These are phyloP conservation scores for Brachyhypopomus gauderio DNA, from an alignment of 2,113 vertebrate species.

Conservation along the genomic window DNA sequence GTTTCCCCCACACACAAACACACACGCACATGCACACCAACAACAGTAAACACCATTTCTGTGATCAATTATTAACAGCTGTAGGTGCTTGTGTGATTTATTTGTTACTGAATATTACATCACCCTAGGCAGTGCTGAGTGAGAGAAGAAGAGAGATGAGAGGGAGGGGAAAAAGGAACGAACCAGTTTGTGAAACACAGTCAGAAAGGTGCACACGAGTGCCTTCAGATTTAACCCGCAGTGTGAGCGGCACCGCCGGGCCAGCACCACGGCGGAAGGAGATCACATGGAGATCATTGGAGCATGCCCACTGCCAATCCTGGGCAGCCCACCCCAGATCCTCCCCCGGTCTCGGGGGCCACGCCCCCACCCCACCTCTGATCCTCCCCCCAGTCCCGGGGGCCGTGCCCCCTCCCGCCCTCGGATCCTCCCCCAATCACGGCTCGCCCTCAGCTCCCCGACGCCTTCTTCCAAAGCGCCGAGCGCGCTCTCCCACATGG, in stretches of 20 bases:
- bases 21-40: constrained; percentile 23
- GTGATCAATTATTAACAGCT: constrained; percentile 64
- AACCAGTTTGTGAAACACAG: not conserved
- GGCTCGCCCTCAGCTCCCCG: constrained; percentile 59
- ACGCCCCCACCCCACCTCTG: no score
- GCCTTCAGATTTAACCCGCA: constrained; percentile 31
- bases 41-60: constrained; percentile 24
- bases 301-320: constrained; percentile 45
- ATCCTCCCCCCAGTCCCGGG: constrained; percentile 31
- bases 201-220: constrained; percentile 15
- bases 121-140: not conserved
- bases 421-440: no score
- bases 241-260: not conserved
- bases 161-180: not conserved
- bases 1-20: constrained; percentile 1
- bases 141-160: not conserved
- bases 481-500: constrained; percentile 65
- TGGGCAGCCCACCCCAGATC: constrained; percentile 53
- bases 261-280: not conserved
- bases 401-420: no score
- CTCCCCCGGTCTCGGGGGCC: constrained; percentile 45
- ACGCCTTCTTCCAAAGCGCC: constrained; percentile 59
- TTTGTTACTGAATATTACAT: constrained; percentile 47
- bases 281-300: constrained; percentile 45
- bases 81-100: constrained; percentile 55